These are phyloP conservation scores for Chelonia mydas DNA, from an alignment of 2,797 vertebrate species.

Conservation along the genomic window DNA sequence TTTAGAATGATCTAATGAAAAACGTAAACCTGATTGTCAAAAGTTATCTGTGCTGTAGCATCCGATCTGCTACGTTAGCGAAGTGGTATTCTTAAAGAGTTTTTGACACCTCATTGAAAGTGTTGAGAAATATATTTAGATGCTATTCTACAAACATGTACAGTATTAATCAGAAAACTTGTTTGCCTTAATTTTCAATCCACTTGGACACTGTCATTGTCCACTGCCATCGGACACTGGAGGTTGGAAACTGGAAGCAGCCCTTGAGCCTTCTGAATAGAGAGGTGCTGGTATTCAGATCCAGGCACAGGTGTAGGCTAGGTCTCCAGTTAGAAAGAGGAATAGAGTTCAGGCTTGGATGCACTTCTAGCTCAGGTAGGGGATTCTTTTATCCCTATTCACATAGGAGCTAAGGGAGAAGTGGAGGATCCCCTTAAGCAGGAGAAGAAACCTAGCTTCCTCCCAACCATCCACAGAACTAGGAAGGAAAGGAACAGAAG, in stretches of 20 bases:
- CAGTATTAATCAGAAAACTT: background rate
- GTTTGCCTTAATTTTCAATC: background rate
- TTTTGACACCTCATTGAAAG: background rate
- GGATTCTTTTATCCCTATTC: background rate
- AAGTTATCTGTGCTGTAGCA: background rate
- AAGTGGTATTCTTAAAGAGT: background rate
- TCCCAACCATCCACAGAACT: background rate
- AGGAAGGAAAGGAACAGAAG: background rate
- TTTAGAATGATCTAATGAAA: background rate
- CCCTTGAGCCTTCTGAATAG: background rate
- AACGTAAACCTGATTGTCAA: background rate
- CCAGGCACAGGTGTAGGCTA: background rate
- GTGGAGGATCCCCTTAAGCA: background rate
- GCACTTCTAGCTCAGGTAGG: background rate
- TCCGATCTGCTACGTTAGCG: background rate
- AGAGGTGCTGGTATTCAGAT: background rate
- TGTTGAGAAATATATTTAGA: background rate
- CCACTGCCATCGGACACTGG: background rate
- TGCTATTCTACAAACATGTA: background rate
- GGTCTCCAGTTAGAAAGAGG: background rate
- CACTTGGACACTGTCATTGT: background rate
- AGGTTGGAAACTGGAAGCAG: background rate
- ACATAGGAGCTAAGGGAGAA: background rate
- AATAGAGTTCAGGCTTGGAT: background rate
- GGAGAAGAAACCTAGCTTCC: background rate